A percentile compares a stretch with the other conserved stretches of the same genome.
These are phyloP conservation scores for Sarcophaga subvicina DNA, from an alignment of 2,888 invertebrate genomes.

Conservation along the genomic window DNA sequence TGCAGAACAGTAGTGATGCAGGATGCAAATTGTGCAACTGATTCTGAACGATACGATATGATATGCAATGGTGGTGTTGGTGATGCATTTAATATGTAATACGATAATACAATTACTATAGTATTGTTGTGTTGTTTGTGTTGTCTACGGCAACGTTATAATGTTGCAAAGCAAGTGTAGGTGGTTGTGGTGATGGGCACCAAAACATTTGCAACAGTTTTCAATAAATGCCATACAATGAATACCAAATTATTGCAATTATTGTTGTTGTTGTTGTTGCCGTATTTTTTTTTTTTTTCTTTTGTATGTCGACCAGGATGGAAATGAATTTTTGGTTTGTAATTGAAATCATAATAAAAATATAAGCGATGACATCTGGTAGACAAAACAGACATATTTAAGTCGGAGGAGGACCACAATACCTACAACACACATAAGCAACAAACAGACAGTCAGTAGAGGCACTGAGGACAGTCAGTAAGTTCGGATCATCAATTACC, in stretches of 20 bases:
- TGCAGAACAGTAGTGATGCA: conserved; percentile 27
- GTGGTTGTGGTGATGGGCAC: conserved; percentile 5
- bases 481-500: conserved; percentile 23
- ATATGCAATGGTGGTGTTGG: no score
- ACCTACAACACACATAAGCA: no score
- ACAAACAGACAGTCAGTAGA: no score
- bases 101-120: conserved; percentile 56
- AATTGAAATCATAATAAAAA: conserved; percentile 69
- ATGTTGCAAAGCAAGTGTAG: conserved; percentile 38
- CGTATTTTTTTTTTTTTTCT: conserved; percentile 6
- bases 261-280: not conserved
- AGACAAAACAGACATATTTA: conserved; percentile 57
- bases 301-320: conserved; percentile 8
- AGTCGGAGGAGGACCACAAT: not conserved
- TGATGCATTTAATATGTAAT: conserved; percentile 2
- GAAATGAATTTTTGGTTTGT: conserved; percentile 60
- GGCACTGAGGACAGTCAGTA: conserved; percentile 2
- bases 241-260: conserved; percentile 43
- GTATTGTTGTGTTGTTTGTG: conserved; percentile 52
- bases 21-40: conserved; percentile 26
- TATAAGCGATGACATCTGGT: conserved; percentile 67
- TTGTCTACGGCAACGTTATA: not conserved
- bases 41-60: conserved; percentile 18
- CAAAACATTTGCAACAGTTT: not conserved
- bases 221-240: conserved; percentile 23